A percentile compares a stretch with the other conserved stretches of the same genome.
These are phyloP conservation scores for Heliconius ismenius DNA, from an alignment of 2,888 invertebrate species.

Conservation along the genomic window DNA sequence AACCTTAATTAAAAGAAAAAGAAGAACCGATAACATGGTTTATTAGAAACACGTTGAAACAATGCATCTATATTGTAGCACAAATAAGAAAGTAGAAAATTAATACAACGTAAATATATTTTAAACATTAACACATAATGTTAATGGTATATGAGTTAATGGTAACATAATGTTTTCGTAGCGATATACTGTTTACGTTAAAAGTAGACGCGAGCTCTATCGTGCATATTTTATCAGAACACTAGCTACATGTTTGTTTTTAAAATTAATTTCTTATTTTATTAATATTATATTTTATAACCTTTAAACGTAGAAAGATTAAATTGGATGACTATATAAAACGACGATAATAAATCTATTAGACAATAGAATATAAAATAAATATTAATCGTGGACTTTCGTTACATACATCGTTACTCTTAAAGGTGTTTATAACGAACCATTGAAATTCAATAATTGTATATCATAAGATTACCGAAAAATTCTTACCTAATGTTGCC, in stretches of 20 bases:
- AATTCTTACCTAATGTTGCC: slow-evolving; percentile 1
- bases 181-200: slow-evolving; percentile 9
- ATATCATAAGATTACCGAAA: background rate
- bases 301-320: background rate
- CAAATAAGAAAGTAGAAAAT: no score
- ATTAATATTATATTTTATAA: background rate
- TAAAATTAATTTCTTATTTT: slow-evolving; percentile 4
- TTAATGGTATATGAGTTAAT: no score
- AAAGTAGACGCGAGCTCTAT: slow-evolving; percentile 13
- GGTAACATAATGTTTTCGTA: slow-evolving; percentile 10
- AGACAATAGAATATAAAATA: background rate
- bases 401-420: background rate
- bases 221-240: slow-evolving; percentile 1
- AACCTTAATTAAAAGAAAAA: no score
- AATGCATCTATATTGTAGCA: background rate
- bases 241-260: background rate
- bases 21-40: no score
- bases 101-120: background rate
- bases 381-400: background rate
- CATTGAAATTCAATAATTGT: slow-evolving; percentile 16
- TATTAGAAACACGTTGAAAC: no score
- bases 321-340: no score
- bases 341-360: no score
- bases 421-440: background rate
- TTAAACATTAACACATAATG: no score